phyloP scores from a whole-genome alignment of 2,113 vertebrate species.

The Alces alces region DNA sequence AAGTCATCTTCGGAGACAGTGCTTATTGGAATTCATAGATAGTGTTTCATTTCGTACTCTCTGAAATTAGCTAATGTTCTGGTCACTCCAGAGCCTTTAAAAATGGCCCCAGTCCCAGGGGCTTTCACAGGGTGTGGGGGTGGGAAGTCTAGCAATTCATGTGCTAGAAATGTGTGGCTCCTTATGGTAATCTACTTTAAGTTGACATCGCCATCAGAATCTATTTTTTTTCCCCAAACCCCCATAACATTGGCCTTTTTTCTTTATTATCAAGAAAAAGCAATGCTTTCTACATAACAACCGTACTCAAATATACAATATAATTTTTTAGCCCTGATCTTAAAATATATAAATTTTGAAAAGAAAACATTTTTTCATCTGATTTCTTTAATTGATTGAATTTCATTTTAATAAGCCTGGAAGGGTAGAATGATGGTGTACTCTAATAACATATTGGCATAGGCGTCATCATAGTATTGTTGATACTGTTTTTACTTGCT shows the following conservation, averaged over 20 bases:
- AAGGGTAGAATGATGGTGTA: not conserved
- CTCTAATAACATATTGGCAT: rapidly evolving
- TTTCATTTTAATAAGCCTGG: not conserved
- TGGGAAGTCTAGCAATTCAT: slow-evolving; percentile 25
- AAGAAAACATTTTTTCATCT: not conserved
- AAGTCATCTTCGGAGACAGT: slow-evolving; percentile 74
- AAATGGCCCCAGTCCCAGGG: slow-evolving; percentile 57
- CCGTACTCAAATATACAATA: rapidly evolving
- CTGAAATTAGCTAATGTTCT: slow-evolving; percentile 76
- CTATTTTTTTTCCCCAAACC: not conserved
- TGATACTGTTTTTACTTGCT: not conserved
- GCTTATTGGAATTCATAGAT: slow-evolving; percentile 81
- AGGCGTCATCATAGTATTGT: rapidly evolving
- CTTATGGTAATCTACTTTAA: not conserved
- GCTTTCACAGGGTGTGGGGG: slow-evolving; percentile 19
- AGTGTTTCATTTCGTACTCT: slow-evolving; percentile 65
- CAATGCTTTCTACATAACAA: not conserved
- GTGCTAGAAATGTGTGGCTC: not conserved
- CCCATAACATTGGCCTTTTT: not conserved
- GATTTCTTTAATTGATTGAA: not conserved
- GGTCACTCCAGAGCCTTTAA: slow-evolving; percentile 69
- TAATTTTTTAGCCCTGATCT: not conserved
- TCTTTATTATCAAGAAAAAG: not conserved
- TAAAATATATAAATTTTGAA: not conserved
- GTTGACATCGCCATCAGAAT: not conserved